Conservation (phyloP, 2,888 invertebrate genomes). For the Tortricodes alternella region DNA sequence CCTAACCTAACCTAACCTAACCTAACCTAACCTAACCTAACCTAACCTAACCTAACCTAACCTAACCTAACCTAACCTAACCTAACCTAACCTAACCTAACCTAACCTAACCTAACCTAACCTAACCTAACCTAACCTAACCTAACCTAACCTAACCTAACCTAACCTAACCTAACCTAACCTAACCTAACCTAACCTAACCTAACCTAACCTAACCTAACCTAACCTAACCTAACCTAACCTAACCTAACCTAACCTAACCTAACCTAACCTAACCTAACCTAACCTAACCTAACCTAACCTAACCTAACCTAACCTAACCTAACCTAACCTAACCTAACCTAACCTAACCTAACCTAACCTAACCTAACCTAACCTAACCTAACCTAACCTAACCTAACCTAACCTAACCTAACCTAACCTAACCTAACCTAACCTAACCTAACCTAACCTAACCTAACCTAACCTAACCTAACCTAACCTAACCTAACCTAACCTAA, state of each 20-base stretch:
- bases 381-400: conserved; percentile 10
- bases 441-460: conserved; percentile 31
- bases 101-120: conserved; percentile 3
- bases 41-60: background rate
- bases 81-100: conserved; percentile 1
- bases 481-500: background rate
- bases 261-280: conserved; percentile 31
- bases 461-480: conserved; percentile 21
- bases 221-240: conserved; percentile 6
- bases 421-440: conserved; percentile 12
- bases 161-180: conserved; percentile 1
- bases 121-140: background rate
- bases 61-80: conserved; percentile 2
- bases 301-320: background rate
- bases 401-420: background rate
- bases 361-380: background rate
- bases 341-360: conserved; percentile 4
- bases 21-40: conserved; percentile 29
- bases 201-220: background rate
- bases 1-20: conserved; percentile 33
- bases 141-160: conserved; percentile 3
- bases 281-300: conserved; percentile 25
- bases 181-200: conserved; percentile 1
- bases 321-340: background rate
- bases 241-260: background rate